Evolutionary conservation across 2,888 invertebrate genomes (phyloP).

Genomic region (Cantharis rustica): DNA sequence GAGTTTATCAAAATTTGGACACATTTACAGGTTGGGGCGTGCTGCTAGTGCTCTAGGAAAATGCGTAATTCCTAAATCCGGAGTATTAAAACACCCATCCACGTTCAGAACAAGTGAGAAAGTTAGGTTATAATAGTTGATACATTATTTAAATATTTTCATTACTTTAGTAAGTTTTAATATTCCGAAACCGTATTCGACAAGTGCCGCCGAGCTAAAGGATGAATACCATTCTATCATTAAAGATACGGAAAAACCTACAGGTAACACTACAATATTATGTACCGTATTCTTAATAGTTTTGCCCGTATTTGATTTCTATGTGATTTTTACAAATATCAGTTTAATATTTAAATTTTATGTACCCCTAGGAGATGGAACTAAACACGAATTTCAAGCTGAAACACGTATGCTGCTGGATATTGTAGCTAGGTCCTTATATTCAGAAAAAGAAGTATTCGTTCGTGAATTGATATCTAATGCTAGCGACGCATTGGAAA

Average conservation of each 20-base stretch:
- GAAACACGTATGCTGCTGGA: conserved; percentile 95
- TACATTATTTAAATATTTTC: neutral
- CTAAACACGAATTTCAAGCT: conserved; percentile 91
- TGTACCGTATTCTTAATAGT: neutral
- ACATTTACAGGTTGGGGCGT: conserved; percentile 28
- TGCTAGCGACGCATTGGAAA: conserved; percentile 96
- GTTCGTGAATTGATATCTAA: conserved; percentile 95
- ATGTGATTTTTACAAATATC: neutral
- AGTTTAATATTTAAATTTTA: neutral
- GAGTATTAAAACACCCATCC: neutral
- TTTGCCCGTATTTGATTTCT: neutral
- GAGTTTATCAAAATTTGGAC: conserved; percentile 38
- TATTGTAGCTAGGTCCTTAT: conserved; percentile 95
- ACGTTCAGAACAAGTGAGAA: neutral
- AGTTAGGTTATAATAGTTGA: conserved; percentile 5
- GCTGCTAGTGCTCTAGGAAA: conserved; percentile 17
- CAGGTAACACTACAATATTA: conserved; percentile 54
- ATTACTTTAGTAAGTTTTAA: neutral
- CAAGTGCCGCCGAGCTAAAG: conserved; percentile 45
- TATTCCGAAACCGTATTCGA: neutral
- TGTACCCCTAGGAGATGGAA: conserved; percentile 57
- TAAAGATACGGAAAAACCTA: conserved; percentile 64
- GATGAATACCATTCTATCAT: conserved; percentile 64
- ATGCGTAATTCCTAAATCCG: neutral
- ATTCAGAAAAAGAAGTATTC: conserved; percentile 98